Conservation (phyloP, 1,140 invertebrate species). For the Pectinophora gossypiella region DNA sequence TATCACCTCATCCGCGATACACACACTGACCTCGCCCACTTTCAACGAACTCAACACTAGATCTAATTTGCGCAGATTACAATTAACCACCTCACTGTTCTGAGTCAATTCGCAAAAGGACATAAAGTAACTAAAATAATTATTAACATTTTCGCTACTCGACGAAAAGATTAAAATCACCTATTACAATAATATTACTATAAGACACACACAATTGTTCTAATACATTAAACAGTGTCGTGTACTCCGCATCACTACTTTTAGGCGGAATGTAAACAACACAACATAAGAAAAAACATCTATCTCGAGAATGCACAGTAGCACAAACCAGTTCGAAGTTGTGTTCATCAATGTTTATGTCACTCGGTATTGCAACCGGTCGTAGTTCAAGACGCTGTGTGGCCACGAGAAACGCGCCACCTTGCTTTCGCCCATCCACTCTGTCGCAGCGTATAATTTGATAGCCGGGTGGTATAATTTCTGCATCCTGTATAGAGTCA, state of each 20-base stretch:
- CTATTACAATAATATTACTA: background rate
- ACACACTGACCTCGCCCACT: background rate
- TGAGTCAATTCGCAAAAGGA: no score
- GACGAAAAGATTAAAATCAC: no score
- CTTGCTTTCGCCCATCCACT: background rate
- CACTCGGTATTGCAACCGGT: no score
- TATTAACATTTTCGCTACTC: background rate
- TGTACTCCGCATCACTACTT: constrained; percentile 1
- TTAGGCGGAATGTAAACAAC: constrained; percentile 1
- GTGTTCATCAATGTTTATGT: no score
- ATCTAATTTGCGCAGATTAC: background rate
- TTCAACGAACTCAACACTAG: background rate
- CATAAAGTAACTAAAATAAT: background rate
- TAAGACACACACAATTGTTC: background rate
- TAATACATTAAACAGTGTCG: background rate
- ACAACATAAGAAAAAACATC: background rate
- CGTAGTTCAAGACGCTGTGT: no score
- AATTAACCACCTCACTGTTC: background rate
- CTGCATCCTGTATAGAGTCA: background rate
- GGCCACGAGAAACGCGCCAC: no score
- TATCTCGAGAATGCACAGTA: no score
- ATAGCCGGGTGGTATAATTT: background rate
- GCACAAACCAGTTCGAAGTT: no score
- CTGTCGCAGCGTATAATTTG: background rate
- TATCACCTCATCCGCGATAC: background rate